Base-by-base conservation (phyloP, 2,797 vertebrate genomes). In the Amblyraja radiata region DNA sequence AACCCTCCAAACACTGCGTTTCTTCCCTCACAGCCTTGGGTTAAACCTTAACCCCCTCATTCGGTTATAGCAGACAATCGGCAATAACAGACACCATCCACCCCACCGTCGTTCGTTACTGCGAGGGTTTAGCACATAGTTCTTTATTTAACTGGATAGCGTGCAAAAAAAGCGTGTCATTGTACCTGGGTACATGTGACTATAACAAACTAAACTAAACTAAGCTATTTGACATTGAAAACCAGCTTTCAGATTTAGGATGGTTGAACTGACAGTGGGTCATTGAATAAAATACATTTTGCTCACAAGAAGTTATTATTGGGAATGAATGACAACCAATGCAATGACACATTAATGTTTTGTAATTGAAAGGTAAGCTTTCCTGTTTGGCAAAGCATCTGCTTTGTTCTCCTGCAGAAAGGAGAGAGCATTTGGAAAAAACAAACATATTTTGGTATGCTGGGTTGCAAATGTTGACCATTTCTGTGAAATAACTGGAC, bases 401-500 rank as follows among this genome's bases (percentile, higher is more conserved):
- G 16, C 84, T 68, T 7, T 36, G 58, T 28, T 18, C 13, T 1
- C 61, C 3, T 14, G 46, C 80, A 80, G 4, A 54, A 25, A 25
- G 13, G 28, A 28, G n/a, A 88, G 88, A n/a, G 14, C 23, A 74
- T 74, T 90, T 74, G 23, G 74, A 91, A 21, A 91, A 74, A 23
- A 32, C 32, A 92, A 92, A 74, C 28, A 18, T 36, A 61, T 73
- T 46, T 65, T 65, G 76, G 23, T 46, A 92, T 54, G 71, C 71
- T 54, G 32, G 18, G 68, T 1, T 92, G 11, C 10, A 36, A 76
- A 25, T 92, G 71, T 54, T 92, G 68, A 28, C 39, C 36, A 16
- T 58, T 92, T 54, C 25, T 74, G 90, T 92, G 71, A 74, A 92
- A 73, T 76, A 76, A 74, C 36, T 46, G 54, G 71, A 76, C 71